Conservation (phyloP, 1,140 invertebrate species). For the Drosophila sulfurigaster region DNA sequence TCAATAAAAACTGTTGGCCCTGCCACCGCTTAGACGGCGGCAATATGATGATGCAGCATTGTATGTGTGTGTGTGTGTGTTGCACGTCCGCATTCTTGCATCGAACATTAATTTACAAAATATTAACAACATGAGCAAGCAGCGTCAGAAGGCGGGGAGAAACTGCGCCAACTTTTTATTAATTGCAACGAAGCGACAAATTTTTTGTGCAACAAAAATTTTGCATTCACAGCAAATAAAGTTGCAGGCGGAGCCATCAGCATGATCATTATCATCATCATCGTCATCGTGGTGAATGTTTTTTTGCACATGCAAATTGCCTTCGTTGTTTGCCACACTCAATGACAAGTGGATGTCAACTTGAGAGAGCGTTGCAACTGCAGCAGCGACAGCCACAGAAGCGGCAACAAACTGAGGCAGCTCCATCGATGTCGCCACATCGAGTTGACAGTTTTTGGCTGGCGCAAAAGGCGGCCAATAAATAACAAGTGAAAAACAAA, state of each 20-base stretch:
- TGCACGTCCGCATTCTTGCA: constrained; percentile 76
- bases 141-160: constrained; percentile 7
- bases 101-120: constrained; percentile 81
- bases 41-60: constrained; percentile 10
- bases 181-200: constrained; percentile 76
- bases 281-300: constrained; percentile 12
- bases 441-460: constrained; percentile 7
- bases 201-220: constrained; percentile 48
- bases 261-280: constrained; percentile 42
- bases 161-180: constrained; percentile 74
- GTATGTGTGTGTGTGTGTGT: constrained; percentile 23
- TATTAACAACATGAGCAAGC: constrained; percentile 75
- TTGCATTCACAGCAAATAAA: constrained; percentile 66
- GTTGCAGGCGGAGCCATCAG: constrained; percentile 54
- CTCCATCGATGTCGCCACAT: not conserved
- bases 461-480: constrained; percentile 51
- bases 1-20: constrained; percentile 73
- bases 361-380: constrained; percentile 8
- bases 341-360: constrained; percentile 75
- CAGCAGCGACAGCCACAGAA: constrained; percentile 10
- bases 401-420: constrained; percentile 14
- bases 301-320: constrained; percentile 38
- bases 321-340: constrained; percentile 46
- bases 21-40: constrained; percentile 44
- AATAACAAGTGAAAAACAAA: constrained; percentile 70